A percentile compares a stretch with the other conserved stretches of the same genome.
These are phyloP conservation scores for Argyra leucocephala DNA, from an alignment of 2,888 invertebrate species.

Conservation along the genomic window DNA sequence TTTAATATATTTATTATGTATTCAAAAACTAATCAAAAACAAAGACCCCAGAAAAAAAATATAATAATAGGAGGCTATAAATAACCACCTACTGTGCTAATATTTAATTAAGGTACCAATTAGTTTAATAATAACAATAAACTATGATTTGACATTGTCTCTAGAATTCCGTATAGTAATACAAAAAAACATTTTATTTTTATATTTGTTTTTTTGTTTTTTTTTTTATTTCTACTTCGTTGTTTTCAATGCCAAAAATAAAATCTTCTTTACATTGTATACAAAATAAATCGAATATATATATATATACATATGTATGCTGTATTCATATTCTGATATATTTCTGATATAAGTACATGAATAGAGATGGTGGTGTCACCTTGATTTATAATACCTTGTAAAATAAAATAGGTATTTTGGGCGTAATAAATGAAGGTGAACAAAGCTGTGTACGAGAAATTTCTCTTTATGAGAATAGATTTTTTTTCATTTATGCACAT, in stretches of 20 bases:
- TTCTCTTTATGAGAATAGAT: too few species aligned
- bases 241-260: too few species aligned
- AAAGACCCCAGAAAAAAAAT: neutral
- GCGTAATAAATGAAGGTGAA: neutral
- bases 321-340: neutral
- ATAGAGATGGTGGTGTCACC: neutral
- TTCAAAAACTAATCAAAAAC: too few species aligned
- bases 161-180: neutral
- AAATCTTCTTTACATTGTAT: neutral
- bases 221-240: neutral
- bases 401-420: neutral
- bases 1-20: neutral
- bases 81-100: neutral
- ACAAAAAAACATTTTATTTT: too few species aligned
- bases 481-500: too few species aligned
- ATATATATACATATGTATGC: neutral
- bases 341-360: neutral
- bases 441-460: too few species aligned
- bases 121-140: neutral
- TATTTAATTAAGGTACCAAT: neutral
- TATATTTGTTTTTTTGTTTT: neutral
- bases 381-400: neutral
- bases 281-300: neutral
- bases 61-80: neutral
- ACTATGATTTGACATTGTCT: conserved; percentile 4